Conservation (phyloP, 2,113 vertebrate genomes). For the Anas platyrhynchos region DNA sequence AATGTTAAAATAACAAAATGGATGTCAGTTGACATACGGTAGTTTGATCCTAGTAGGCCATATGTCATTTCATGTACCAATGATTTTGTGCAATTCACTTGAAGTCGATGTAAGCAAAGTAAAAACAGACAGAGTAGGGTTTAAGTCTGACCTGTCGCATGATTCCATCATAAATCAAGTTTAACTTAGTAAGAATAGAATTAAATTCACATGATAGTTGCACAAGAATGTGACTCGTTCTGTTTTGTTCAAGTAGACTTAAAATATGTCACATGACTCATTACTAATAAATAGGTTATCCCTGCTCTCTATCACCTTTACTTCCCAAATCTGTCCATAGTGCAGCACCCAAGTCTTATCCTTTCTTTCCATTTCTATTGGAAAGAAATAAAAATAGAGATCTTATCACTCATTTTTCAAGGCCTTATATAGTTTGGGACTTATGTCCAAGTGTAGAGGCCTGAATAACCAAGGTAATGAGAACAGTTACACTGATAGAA, state of each 20-base stretch:
- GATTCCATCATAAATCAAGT: neutral
- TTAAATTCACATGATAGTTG: neutral
- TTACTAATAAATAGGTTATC: neutral
- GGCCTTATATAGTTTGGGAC: neutral
- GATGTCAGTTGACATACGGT: neutral
- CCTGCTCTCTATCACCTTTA: neutral
- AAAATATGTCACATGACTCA: fast-evolving
- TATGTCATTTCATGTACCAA: neutral
- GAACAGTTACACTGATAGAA: neutral
- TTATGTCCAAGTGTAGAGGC: neutral
- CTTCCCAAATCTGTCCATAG: neutral
- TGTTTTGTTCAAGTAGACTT: neutral
- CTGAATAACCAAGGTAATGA: neutral
- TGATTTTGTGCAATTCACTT: neutral
- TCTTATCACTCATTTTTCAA: neutral
- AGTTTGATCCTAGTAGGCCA: neutral
- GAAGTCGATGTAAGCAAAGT: neutral
- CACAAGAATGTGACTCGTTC: neutral
- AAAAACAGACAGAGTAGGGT: neutral
- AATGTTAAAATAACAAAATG: neutral
- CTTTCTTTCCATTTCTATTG: neutral
- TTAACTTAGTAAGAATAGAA: neutral
- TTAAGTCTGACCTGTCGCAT: neutral
- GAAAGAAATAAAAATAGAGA: neutral
- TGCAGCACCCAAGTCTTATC: neutral